phyloP scores from a whole-genome alignment of 2,888 invertebrate genomes.

The Andrena fulva region DNA sequence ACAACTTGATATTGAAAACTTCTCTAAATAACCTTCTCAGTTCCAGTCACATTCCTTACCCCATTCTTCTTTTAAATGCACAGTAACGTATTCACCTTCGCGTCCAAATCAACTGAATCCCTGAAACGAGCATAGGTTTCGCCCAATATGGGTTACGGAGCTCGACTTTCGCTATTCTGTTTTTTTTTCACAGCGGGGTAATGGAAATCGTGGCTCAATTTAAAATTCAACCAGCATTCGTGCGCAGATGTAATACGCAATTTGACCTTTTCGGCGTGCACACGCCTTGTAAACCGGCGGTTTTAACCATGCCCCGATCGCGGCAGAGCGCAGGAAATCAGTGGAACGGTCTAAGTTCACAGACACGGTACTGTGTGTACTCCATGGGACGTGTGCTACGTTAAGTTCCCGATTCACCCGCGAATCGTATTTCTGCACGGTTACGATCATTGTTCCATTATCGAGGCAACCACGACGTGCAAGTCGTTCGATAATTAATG shows the following conservation, averaged over 20 bases:
- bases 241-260: slow-evolving; percentile 31
- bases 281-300: slow-evolving; percentile 18
- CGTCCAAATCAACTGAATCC: not conserved
- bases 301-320: not conserved
- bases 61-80: too few relatives aligned
- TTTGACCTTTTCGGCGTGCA: slow-evolving; percentile 46
- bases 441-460: slow-evolving; percentile 12
- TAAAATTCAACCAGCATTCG: slow-evolving; percentile 41
- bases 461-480: slow-evolving; percentile 1
- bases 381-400: slow-evolving; percentile 5
- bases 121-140: not conserved
- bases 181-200: slow-evolving; percentile 21
- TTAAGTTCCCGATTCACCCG: not conserved
- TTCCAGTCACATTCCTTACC: too few relatives aligned
- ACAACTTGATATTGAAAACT: too few relatives aligned
- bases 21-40: too few relatives aligned
- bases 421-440: slow-evolving; percentile 16
- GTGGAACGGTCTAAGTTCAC: not conserved
- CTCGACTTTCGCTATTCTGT: slow-evolving; percentile 38
- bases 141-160: slow-evolving; percentile 15
- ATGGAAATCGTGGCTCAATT: slow-evolving; percentile 51
- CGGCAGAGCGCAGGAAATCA: slow-evolving; percentile 15
- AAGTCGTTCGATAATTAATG: slow-evolving; percentile 20
- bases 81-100: not conserved
- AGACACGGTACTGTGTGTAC: not conserved